Evolutionary conservation across 1,140 invertebrate species (phyloP).

Genomic region (Aethina tumida): DNA sequence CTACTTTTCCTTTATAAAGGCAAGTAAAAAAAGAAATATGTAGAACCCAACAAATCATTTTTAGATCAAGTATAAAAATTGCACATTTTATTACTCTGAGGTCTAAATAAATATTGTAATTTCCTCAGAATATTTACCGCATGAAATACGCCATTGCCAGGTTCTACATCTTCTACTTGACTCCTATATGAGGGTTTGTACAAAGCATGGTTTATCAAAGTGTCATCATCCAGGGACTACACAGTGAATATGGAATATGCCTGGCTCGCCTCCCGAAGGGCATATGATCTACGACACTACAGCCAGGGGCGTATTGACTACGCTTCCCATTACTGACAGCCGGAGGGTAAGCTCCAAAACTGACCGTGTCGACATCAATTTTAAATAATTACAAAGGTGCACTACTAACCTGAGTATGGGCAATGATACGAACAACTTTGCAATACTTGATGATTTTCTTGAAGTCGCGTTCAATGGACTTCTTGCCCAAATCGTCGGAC

Average conservation of each 20-base stretch:
- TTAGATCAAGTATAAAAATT: no score
- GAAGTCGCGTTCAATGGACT: slow-evolving; percentile 94
- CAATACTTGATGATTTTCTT: slow-evolving; percentile 98
- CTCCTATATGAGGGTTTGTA: slow-evolving; percentile 39
- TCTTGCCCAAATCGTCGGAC: slow-evolving; percentile 91
- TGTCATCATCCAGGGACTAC: slow-evolving; percentile 56
- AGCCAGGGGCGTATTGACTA: slow-evolving; percentile 32
- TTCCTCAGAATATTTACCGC: no score
- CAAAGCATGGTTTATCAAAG: slow-evolving; percentile 60
- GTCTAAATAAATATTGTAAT: no score
- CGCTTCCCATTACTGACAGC: slow-evolving; percentile 30
- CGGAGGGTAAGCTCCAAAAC: slow-evolving; percentile 33
- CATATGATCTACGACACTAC: slow-evolving; percentile 50
- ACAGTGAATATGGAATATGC: slow-evolving; percentile 60
- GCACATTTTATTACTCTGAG: no score
- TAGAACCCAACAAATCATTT: no score
- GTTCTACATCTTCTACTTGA: neutral
- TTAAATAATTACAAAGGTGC: slow-evolving; percentile 2
- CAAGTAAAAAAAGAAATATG: no score
- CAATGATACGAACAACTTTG: slow-evolving; percentile 91
- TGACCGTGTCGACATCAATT: slow-evolving; percentile 27
- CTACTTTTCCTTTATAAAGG: no score
- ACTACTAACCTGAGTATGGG: slow-evolving; percentile 84
- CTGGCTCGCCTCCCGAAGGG: slow-evolving; percentile 45
- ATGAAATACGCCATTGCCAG: neutral